Base-by-base conservation (phyloP, 2,113 vertebrate genomes). In the Mormyrus lacerda region DNA sequence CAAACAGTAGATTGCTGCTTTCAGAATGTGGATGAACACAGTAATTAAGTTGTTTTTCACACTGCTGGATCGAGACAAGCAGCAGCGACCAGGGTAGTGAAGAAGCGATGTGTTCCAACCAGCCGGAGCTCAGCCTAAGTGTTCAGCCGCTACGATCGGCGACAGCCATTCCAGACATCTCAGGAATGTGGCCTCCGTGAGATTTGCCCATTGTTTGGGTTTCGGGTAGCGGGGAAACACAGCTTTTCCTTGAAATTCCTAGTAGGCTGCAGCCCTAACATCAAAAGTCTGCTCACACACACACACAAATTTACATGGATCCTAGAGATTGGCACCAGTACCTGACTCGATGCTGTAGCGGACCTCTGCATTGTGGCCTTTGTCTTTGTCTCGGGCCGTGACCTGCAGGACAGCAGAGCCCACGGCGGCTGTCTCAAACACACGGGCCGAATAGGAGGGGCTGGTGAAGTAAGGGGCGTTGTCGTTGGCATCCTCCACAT, bases 261-360 rank as follows among this genome's bases (percentile, higher is more conserved):
- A 1, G 42, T 39, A 27, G 82, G 1, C 73, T 35, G 73, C 73
- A 79, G 73, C 35, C 39, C 73, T 42, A 39, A 39, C 35, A 19
- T 39, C 69, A 76, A 76, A 79, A 42, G 61, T 65, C 11, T 65
- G 61, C n/a, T 2, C 8, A 1, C 21, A 1, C 55, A 0, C n/a
- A 1, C 65, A 1, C 65, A 31, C 65, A 13, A 13, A 50, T 5
- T 4, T 15, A 51, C 24, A n/a, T 15, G 0, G 42, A 86, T 51
- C n/a, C 24, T 15, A 11, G 35, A 1, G 51, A 24, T 3, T 11
- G 19, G 17, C 3, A 27, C 27, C 3, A 44, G 88, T 96, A 99
- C 98, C 98, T 95, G 98, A 99, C 92, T 99, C 98, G 7, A 99
- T 97, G 31, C 96, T 97, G 93, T 99, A 99, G 1, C 95, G 47